Percentiles rank a stretch among this genome's conserved stretches.
phyloP scores from a whole-genome alignment of 2,113 vertebrate species.

The Elgaria multicarinata region DNA sequence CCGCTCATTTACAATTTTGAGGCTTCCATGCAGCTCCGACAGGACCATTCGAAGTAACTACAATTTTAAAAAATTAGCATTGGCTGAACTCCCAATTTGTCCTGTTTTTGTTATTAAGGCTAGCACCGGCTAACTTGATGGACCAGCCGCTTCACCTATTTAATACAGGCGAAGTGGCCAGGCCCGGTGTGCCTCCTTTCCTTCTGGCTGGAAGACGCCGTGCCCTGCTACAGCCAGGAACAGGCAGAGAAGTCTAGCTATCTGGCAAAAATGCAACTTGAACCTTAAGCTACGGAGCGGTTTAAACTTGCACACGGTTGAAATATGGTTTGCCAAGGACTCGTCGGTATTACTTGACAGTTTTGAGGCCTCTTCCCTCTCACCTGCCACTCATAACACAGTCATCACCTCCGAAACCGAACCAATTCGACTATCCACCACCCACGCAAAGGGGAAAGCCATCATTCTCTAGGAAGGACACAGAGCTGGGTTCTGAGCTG shows the following conservation, averaged over 20 bases:
- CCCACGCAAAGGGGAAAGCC: not conserved
- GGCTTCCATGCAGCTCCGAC: not conserved
- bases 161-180: not conserved
- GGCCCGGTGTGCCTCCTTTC: too few species aligned
- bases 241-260: not conserved
- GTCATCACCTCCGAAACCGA: not conserved
- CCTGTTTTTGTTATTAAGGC: not conserved
- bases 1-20: not conserved
- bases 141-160: not conserved
- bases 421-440: not conserved
- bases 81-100: not conserved
- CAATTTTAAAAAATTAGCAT: not conserved
- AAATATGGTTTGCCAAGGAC: not conserved
- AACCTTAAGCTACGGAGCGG: too few species aligned
- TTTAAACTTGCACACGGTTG: not conserved
- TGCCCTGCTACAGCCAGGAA: not conserved
- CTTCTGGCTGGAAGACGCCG: not conserved
- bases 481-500: not conserved
- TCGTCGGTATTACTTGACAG: fast-evolving
- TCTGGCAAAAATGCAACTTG: not conserved
- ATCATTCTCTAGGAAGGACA: not conserved
- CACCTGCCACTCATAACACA: not conserved
- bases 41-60: too few species aligned
- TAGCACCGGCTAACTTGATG: not conserved
- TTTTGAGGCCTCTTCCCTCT: not conserved